Conservation (phyloP, 2,888 invertebrate species). For the Cyclophora punctaria region DNA sequence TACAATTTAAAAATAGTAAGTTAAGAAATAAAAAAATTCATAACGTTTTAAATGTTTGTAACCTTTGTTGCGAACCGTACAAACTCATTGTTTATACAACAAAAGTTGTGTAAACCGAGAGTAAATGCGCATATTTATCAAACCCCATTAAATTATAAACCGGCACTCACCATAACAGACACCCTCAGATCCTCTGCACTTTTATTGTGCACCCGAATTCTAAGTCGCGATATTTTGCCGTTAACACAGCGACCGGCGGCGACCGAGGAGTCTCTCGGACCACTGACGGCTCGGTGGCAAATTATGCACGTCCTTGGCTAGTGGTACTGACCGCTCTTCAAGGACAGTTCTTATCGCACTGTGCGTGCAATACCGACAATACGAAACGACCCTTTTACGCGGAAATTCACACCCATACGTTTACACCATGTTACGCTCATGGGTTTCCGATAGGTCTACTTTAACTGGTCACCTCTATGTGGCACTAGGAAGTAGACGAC, state of each 20-base stretch:
- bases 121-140: too few relatives aligned
- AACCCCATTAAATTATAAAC: too few relatives aligned
- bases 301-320: constrained; percentile 64
- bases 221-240: constrained; percentile 56
- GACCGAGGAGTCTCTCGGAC: constrained; percentile 35
- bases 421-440: constrained; percentile 12
- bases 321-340: constrained; percentile 56
- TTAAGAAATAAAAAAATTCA: too few relatives aligned
- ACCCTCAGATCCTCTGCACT: constrained; percentile 57
- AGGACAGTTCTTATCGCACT: constrained; percentile 55
- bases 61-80: too few relatives aligned
- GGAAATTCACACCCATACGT: constrained; percentile 28
- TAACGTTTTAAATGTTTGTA: too few relatives aligned
- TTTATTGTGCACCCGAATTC: constrained; percentile 52
- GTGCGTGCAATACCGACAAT: constrained; percentile 55
- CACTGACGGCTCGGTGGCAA: constrained; percentile 48
- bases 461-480: constrained; percentile 36
- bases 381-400: constrained; percentile 29
- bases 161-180: constrained; percentile 53
- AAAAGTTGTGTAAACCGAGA: too few relatives aligned
- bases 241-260: constrained; percentile 30
- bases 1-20: too few relatives aligned
- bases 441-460: constrained; percentile 26
- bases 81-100: too few relatives aligned
- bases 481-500: constrained; percentile 38